Base-by-base conservation (phyloP, 2,888 invertebrate species). In the Trisateles emortualis region DNA sequence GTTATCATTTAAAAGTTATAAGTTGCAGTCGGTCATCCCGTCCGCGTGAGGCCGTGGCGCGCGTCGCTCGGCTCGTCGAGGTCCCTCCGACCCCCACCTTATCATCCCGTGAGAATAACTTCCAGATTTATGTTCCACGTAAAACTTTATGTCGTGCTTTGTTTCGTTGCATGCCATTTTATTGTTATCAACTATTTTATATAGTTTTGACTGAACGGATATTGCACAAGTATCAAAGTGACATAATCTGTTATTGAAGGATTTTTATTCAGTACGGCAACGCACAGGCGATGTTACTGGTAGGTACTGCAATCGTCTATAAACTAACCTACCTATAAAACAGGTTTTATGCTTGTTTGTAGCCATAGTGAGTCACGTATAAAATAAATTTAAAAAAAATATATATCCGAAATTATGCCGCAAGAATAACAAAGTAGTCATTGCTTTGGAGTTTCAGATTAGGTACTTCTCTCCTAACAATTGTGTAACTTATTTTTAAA, bases 71-170 rank as follows among this genome's bases (percentile, higher is more conserved):
- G 22, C 41, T 42, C 36, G 46, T 53, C 60, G 57, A 64, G 72
- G 74, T 74, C 75, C 79, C 64, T 54, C 46, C 75, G 77, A 78
- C 74, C 83, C 84, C 81, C 79, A 79, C 83, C 84, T 88, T 87
- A 88, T 88, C 88, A 90, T 89, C 90, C 90, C 89, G 80, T 81
- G 90, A 84, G 90, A 89, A 90, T 90, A 90, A 87, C 89, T 90
- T 81, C 79, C 80, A 87, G 87, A 91, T 91, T 90, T 90, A 91
- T 90, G 88, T 81, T 82, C 76, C 81, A 81, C 86, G 87, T 90
- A 86, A 91, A 91, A 90, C 83, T 91, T 91, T 90, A 90, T 89
- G 87, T 87, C 87, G 82, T 83, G 81, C 81, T 85, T 88, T 86
- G 87, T 88, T 87, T 81, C 79, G 76, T 78, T 79, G 73, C 70